phyloP scores from a whole-genome alignment of 53 echinoderm and acorn worm species.

The Luidia sarsii region DNA sequence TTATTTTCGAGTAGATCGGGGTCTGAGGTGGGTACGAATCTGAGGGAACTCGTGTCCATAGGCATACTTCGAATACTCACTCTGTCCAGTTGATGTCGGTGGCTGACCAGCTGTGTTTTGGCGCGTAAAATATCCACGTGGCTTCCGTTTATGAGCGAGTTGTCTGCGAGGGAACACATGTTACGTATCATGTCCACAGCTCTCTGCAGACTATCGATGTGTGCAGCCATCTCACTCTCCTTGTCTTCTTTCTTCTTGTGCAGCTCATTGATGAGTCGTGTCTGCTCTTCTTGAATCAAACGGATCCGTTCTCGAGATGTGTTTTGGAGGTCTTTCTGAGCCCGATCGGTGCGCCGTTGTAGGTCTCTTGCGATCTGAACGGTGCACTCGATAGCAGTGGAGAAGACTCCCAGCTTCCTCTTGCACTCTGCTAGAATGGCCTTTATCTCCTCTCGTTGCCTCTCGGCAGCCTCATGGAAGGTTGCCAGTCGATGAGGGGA shows the following conservation, averaged over 20 bases:
- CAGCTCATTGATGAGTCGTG: conserved; percentile 70
- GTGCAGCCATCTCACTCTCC: conserved; percentile 94
- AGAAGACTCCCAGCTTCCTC: conserved; percentile 84
- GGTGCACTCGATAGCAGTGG: conserved; percentile 91
- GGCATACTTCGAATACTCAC: conserved; percentile 79
- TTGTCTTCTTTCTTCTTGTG: conserved; percentile 88
- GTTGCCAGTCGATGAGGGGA: conserved; percentile 77
- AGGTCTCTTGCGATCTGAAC: conserved; percentile 90
- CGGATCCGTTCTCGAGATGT: conserved; percentile 66
- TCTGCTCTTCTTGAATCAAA: conserved; percentile 70
- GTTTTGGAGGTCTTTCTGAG: conserved; percentile 83
- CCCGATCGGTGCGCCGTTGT: conserved; percentile 80
- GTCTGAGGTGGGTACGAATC: conserved; percentile 67
- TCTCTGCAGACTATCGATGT: conserved; percentile 85
- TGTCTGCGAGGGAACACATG: conserved; percentile 86
- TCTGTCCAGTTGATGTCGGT: conserved; percentile 66
- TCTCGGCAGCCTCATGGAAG: conserved; percentile 74
- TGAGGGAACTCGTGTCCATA: conserved; percentile 78
- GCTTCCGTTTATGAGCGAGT: conserved; percentile 64
- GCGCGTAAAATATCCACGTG: conserved; percentile 75
- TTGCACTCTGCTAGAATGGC: conserved; percentile 79
- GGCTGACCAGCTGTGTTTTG: conserved; percentile 73
- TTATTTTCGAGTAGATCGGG: conserved; percentile 60
- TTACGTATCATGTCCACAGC: conserved; percentile 83
- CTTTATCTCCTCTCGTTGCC: conserved; percentile 80